Evolutionary conservation across 1,140 invertebrate species (phyloP).

Genomic region (Papilio helenus): DNA sequence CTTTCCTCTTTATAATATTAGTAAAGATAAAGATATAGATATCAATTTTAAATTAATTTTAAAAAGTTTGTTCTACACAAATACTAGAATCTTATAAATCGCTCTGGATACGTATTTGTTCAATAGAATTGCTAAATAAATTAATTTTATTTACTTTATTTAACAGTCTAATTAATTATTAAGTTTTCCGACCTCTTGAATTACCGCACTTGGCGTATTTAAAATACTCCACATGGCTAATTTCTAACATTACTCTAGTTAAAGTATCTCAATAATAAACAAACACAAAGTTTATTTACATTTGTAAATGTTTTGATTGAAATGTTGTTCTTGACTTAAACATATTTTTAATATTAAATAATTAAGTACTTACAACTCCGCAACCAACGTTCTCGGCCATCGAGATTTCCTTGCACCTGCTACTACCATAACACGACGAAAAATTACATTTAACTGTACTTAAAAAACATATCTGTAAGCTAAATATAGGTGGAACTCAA

Average conservation of each 20-base stretch:
- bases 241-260: background rate
- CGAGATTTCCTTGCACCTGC: constrained; percentile 41
- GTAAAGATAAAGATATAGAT: no score
- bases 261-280: background rate
- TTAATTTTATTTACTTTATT: background rate
- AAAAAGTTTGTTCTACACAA: no score
- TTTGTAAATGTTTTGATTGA: background rate
- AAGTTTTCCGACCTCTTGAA: background rate
- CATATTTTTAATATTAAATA: constrained; percentile 28
- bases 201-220: background rate
- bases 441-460: constrained; percentile 23
- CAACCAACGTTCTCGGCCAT: constrained; percentile 65
- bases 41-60: no score
- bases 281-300: no score
- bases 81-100: background rate
- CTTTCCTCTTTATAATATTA: no score
- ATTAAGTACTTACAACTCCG: constrained; percentile 54
- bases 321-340: background rate
- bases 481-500: background rate
- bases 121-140: background rate
- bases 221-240: background rate
- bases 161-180: background rate
- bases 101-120: background rate
- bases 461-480: background rate
- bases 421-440: constrained; percentile 45